Base-by-base conservation (phyloP, 2,888 invertebrate species). In the Hirudinaria manillensis region DNA sequence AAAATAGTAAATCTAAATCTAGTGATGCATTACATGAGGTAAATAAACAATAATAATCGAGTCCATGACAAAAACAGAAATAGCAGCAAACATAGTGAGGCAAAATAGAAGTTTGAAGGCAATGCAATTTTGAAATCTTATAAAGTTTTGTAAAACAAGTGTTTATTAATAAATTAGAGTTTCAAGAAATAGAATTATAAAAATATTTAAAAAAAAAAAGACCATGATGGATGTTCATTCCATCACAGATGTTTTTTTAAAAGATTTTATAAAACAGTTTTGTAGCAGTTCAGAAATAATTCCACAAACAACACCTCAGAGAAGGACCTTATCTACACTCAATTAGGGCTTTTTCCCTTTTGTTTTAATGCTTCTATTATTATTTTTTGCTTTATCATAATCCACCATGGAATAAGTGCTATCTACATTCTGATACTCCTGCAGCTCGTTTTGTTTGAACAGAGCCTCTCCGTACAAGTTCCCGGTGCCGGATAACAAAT, bases 381-480 rank as follows among this genome's bases (percentile, higher is more conserved):
- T 56, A 24, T 27, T 16, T 16, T 56, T 56, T 16, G 16, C 56
- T 24, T 21, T 27, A 6, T 56, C 27, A 56, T 27, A 56, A 16
- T 56, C 56, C 56, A 56, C 56, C 56, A 7, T 3, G 27, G 56
- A 56, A 16, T 56, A 38, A 6, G 38, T 38, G 38, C 38, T 38
- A 10, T 38, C 38, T 10, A 38, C 38, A 38, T 38, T 38, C 10
- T 38, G 38, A 10, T 38, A 56, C 56, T 21, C 56, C 13, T 56
- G 56, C 56, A 24, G 6, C 27, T 16, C 56, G 16, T 56, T 56
- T 27, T 56, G 56, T 27, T 56, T 3, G 13, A 21, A 56, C 56
- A 56, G 27, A 56, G 56, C 56, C 16, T 56, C 56, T 16, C 56
- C 56, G 56, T 56, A 56, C n/a, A 56, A 24, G 27, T 56, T 56